Conservation (phyloP, 1,140 invertebrate species). For the Helicoverpa zea region DNA sequence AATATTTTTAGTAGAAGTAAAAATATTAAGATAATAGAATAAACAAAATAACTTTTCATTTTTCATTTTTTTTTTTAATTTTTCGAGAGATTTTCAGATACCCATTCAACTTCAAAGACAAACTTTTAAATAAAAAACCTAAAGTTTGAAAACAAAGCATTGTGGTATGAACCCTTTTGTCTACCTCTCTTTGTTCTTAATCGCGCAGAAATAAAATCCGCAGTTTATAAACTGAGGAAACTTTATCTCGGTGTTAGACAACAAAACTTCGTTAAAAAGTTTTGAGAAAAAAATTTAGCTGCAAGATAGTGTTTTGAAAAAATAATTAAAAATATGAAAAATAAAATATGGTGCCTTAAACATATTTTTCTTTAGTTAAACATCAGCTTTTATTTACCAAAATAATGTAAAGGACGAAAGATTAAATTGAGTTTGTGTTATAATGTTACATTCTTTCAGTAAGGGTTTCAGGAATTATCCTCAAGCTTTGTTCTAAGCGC, state of each 20-base stretch:
- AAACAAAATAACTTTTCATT: too few relatives aligned
- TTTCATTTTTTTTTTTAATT: too few relatives aligned
- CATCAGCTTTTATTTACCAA: too few relatives aligned
- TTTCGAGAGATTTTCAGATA: neutral
- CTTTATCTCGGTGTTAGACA: neutral
- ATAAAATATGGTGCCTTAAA: too few relatives aligned
- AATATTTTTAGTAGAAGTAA: too few relatives aligned
- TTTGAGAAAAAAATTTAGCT: neutral
- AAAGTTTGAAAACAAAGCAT: constrained; percentile 1
- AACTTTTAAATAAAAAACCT: neutral
- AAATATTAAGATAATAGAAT: neutral
- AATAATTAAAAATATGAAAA: too few relatives aligned
- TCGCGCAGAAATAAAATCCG: constrained; percentile 3
- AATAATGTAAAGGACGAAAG: too few relatives aligned
- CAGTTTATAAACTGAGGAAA: constrained; percentile 16
- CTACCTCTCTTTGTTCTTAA: constrained; percentile 4
- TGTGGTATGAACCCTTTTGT: neutral
- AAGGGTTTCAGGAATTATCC: too few relatives aligned
- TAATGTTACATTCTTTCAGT: too few relatives aligned
- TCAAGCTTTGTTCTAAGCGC: too few relatives aligned
- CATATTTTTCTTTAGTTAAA: too few relatives aligned
- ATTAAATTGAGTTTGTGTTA: too few relatives aligned
- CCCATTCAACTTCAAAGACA: neutral
- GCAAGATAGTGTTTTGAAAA: neutral
- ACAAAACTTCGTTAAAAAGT: constrained; percentile 16